These are phyloP conservation scores for Maniola jurtina DNA, from an alignment of 1,140 invertebrate species.

Conservation along the genomic window DNA sequence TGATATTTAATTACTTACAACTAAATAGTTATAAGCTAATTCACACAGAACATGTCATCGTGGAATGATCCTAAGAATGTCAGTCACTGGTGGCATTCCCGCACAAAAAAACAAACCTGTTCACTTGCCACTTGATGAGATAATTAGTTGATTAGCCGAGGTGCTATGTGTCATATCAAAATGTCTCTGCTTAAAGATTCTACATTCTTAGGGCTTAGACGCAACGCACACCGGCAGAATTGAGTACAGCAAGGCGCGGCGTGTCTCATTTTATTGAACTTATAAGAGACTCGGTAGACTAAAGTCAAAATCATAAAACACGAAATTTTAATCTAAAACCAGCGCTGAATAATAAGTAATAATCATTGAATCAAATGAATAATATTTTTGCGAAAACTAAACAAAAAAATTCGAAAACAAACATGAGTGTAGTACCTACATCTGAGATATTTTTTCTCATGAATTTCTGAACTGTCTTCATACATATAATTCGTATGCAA, in stretches of 20 bases:
- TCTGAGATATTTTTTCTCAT: neutral
- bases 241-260: too few relatives aligned
- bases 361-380: neutral
- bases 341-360: neutral
- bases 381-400: slow-evolving; percentile 1
- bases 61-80: neutral
- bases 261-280: too few relatives aligned
- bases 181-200: neutral
- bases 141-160: neutral
- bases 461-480: slow-evolving; percentile 9
- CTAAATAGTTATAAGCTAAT: neutral
- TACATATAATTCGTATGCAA: slow-evolving; percentile 22
- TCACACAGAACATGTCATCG: neutral
- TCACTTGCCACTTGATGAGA: neutral
- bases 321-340: neutral
- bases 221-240: too few relatives aligned
- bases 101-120: neutral
- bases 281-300: neutral
- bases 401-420: slow-evolving; percentile 13
- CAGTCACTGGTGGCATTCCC: neutral
- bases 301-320: neutral
- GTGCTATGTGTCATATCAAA: neutral
- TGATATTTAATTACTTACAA: too few relatives aligned
- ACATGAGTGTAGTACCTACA: neutral
- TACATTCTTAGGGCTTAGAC: neutral